phyloP scores from a whole-genome alignment of 2,888 invertebrate genomes.

The Acronicta leporina region DNA sequence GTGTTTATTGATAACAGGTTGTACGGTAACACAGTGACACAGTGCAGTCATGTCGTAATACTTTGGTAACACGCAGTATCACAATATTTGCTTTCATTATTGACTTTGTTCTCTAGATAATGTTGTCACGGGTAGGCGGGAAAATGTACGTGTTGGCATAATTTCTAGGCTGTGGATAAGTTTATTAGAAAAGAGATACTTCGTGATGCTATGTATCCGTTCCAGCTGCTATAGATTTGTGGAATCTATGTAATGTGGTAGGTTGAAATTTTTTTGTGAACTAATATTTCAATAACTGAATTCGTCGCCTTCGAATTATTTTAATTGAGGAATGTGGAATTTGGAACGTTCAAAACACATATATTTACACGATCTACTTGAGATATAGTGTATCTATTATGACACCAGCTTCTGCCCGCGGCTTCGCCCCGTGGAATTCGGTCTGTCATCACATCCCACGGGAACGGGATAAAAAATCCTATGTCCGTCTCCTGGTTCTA shows the following conservation, averaged over 20 bases:
- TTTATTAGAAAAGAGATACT: conserved; percentile 14
- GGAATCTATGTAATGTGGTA: conserved; percentile 14
- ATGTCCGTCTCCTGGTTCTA: too few relatives aligned
- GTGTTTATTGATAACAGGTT: conserved; percentile 66
- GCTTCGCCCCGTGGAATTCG: too few relatives aligned
- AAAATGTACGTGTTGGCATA: conserved; percentile 15
- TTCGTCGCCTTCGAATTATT: conserved; percentile 12
- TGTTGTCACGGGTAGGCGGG: conserved; percentile 10
- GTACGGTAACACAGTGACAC: conserved; percentile 73
- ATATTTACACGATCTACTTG: neutral
- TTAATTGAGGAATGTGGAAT: conserved; percentile 18
- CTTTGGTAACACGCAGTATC: conserved; percentile 64
- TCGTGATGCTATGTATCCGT: neutral
- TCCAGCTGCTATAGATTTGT: conserved; percentile 15
- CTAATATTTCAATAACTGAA: conserved; percentile 22
- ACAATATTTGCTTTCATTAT: conserved; percentile 65
- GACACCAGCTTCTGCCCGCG: too few relatives aligned
- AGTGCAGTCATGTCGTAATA: conserved; percentile 71
- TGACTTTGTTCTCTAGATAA: conserved; percentile 59
- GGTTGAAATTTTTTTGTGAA: conserved; percentile 13
- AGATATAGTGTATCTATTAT: too few relatives aligned
- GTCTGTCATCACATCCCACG: too few relatives aligned
- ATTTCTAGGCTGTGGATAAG: conserved; percentile 23
- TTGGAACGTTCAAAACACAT: conserved; percentile 10
- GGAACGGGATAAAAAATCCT: too few relatives aligned